Percentiles rank a stretch among this genome's conserved stretches.
Conservation (phyloP, 2,888 invertebrate species). For the Torymus tubicola region DNA sequence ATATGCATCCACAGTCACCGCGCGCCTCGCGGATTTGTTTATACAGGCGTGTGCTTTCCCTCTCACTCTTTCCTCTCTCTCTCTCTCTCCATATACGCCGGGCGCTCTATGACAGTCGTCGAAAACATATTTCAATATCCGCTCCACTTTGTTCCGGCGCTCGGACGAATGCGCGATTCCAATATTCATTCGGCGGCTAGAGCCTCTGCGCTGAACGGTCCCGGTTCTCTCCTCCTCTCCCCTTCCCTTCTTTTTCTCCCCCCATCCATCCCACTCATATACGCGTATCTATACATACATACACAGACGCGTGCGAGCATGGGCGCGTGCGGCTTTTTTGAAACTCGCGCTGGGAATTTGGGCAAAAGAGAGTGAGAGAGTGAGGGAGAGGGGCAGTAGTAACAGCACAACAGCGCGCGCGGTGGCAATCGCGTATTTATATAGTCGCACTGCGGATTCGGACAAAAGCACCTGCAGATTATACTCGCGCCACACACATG, state of each 20-base stretch:
- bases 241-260: neutral
- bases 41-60: slow-evolving; percentile 5
- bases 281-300: no score
- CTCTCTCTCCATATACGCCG: neutral
- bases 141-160: slow-evolving; percentile 65
- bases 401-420: slow-evolving; percentile 13
- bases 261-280: no score
- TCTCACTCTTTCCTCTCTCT: neutral
- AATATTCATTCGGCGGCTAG: slow-evolving; percentile 66
- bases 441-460: slow-evolving; percentile 54
- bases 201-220: slow-evolving; percentile 56
- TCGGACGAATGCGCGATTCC: slow-evolving; percentile 64
- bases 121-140: slow-evolving; percentile 71
- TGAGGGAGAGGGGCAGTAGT: slow-evolving; percentile 8
- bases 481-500: slow-evolving; percentile 23
- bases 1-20: no score
- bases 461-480: slow-evolving; percentile 57
- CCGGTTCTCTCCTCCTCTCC: slow-evolving; percentile 23
- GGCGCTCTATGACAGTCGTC: slow-evolving; percentile 58
- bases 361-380: slow-evolving; percentile 39
- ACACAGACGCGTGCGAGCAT: no score
- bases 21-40: slow-evolving; percentile 42
- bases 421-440: slow-evolving; percentile 47
- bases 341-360: slow-evolving; percentile 51
- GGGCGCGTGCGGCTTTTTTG: slow-evolving; percentile 35